Conservation (phyloP, 2,888 invertebrate genomes). For the Argyresthia goedartella region DNA sequence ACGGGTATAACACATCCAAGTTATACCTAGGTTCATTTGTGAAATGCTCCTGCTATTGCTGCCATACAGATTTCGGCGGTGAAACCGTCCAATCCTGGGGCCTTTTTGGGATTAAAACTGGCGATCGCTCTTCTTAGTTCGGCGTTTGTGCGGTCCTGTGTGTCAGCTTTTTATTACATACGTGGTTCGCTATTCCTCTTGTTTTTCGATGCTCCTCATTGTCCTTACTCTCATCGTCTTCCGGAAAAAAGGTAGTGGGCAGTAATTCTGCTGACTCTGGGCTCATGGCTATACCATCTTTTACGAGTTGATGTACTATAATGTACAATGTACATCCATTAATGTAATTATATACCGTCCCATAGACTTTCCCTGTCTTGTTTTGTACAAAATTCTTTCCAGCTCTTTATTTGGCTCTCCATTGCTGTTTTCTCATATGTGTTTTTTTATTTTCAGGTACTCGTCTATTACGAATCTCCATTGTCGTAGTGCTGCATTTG, state of each 20-base stretch:
- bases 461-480: background rate
- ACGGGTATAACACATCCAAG: conserved; percentile 4
- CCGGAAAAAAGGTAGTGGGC: conserved; percentile 3
- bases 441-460: conserved; percentile 1
- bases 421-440: background rate
- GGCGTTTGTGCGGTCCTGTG: conserved; percentile 4
- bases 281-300: background rate
- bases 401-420: background rate
- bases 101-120: conserved; percentile 8
- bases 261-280: conserved; percentile 1
- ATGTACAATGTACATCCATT: background rate
- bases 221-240: background rate
- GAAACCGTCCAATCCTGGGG: conserved; percentile 9
- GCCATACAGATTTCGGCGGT: conserved; percentile 8
- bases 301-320: too few relatives aligned
- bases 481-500: background rate
- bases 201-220: background rate
- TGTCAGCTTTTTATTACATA: background rate
- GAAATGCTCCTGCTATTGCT: background rate
- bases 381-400: conserved; percentile 3
- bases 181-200: background rate
- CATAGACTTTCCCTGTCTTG: conserved; percentile 3
- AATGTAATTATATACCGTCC: conserved; percentile 3
- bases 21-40: conserved; percentile 5
- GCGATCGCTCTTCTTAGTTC: background rate